phyloP scores from a whole-genome alignment of 1,140 invertebrate genomes.

The Scaptomyza hsui region DNA sequence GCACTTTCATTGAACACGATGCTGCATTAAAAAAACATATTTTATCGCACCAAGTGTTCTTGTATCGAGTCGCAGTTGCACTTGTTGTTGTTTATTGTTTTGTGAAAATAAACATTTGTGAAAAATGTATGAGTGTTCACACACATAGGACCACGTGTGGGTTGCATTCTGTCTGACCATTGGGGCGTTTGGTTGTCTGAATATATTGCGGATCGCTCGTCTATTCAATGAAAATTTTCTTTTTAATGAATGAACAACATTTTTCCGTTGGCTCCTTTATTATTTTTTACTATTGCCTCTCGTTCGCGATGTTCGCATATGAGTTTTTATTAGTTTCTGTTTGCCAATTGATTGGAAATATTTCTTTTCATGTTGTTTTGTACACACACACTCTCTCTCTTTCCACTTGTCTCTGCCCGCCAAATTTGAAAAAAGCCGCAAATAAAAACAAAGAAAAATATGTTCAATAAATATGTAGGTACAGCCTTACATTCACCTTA shows the following conservation, averaged over 20 bases:
- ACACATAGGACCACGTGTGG: conserved; percentile 1
- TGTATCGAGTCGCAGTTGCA: conserved; percentile 22
- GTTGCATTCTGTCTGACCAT: conserved; percentile 44
- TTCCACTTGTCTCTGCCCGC: not conserved
- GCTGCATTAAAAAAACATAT: conserved; percentile 76
- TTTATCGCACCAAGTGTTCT: conserved; percentile 57
- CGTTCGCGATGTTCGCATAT: conserved; percentile 49
- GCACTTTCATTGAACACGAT: conserved; percentile 67
- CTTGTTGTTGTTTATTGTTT: conserved; percentile 33
- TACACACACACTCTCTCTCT: not conserved
- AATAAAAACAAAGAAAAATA: conserved; percentile 56
- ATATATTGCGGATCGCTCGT: conserved; percentile 54
- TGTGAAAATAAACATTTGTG: conserved; percentile 49
- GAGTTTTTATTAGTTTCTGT: conserved; percentile 77
- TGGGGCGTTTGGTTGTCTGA: conserved; percentile 39
- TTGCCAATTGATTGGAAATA: conserved; percentile 82
- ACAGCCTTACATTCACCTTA: not conserved
- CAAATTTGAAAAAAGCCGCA: conserved; percentile 56
- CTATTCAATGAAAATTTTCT: conserved; percentile 76
- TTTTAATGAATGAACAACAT: conserved; percentile 81
- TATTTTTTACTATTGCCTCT: conserved; percentile 31
- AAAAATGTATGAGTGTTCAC: conserved; percentile 13
- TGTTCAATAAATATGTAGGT: conserved; percentile 24
- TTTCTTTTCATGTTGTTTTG: conserved; percentile 76
- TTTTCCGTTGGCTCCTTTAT: conserved; percentile 51